phyloP scores from a whole-genome alignment of 2,888 invertebrate genomes.

The Drosophila atripex region DNA sequence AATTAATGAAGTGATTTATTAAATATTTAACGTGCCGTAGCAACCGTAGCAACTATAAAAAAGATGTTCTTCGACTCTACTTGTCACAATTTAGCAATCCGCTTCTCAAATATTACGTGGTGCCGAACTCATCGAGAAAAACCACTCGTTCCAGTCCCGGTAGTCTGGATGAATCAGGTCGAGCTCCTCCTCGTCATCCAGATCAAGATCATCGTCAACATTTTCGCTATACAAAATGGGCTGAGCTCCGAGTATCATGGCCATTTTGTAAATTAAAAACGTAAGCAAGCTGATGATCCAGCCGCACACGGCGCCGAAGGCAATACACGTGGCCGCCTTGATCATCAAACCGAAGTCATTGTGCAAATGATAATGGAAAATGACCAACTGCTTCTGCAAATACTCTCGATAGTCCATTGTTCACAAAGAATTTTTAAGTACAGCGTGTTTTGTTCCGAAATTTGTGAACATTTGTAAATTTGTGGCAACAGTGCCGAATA shows the following conservation, averaged over 20 bases:
- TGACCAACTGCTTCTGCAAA: conserved; percentile 42
- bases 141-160: conserved; percentile 10
- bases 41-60: not conserved
- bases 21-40: not conserved
- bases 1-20: not conserved
- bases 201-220: conserved; percentile 50
- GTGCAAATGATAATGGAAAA: conserved; percentile 50
- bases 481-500: not conserved
- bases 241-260: conserved; percentile 27
- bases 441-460: not conserved
- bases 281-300: conserved; percentile 59
- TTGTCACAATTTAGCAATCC: not conserved
- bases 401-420: conserved; percentile 53
- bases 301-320: conserved; percentile 62
- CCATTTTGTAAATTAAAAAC: conserved; percentile 46
- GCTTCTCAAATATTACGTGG: not conserved
- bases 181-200: conserved; percentile 28
- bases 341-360: conserved; percentile 55
- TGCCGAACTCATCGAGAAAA: conserved; percentile 1
- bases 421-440: not conserved
- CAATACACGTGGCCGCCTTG: conserved; percentile 59
- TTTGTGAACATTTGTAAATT: not conserved
- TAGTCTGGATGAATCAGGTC: conserved; percentile 4
- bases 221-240: conserved; percentile 28
- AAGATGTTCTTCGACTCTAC: not conserved